Evolutionary conservation across 2,888 invertebrate species (phyloP).

Genomic region (Teinopalpus imperialis): DNA sequence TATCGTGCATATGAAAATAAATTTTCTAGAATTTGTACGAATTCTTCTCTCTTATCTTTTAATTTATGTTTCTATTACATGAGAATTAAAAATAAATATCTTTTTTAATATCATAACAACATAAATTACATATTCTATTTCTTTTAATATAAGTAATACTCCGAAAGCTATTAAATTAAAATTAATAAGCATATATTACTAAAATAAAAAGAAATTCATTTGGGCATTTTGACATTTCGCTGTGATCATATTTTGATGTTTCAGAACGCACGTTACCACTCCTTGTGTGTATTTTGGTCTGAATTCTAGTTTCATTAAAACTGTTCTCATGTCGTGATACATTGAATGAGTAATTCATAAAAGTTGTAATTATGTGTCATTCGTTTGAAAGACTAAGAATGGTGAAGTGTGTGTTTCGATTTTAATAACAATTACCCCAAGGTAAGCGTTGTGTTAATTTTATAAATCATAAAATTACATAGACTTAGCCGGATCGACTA

Average conservation of each 20-base stretch:
- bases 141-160: too few relatives aligned
- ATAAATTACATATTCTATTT: too few relatives aligned
- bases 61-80: too few relatives aligned
- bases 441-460: constrained; percentile 10
- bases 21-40: too few relatives aligned
- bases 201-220: too few relatives aligned
- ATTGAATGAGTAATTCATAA: constrained; percentile 21
- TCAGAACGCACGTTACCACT: constrained; percentile 43
- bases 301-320: constrained; percentile 28
- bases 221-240: constrained; percentile 20
- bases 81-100: too few relatives aligned
- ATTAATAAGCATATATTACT: too few relatives aligned
- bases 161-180: too few relatives aligned
- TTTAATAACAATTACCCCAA: constrained; percentile 1
- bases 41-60: too few relatives aligned
- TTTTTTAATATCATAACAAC: too few relatives aligned
- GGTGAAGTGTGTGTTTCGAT: constrained; percentile 15
- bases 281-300: constrained; percentile 42
- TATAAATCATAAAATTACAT: background rate
- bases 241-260: constrained; percentile 23
- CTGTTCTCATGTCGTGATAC: constrained; percentile 18
- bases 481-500: too few relatives aligned
- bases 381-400: constrained; percentile 20
- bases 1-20: background rate
- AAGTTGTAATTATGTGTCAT: constrained; percentile 24